phyloP scores from a whole-genome alignment of 2,113 vertebrate genomes.

The Naja naja region DNA sequence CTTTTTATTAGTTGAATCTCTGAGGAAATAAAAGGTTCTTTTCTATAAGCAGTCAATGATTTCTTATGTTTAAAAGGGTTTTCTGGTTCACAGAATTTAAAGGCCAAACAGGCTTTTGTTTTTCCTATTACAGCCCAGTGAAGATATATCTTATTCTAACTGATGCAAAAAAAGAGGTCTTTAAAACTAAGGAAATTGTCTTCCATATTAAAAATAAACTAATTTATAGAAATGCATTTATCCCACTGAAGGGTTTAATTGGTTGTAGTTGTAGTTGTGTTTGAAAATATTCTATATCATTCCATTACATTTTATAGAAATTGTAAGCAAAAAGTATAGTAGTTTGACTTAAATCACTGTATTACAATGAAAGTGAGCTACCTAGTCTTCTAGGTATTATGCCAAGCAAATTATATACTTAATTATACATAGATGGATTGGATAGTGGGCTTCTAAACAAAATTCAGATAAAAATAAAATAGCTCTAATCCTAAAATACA shows the following conservation, averaged over 20 bases:
- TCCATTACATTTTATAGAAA: slow-evolving; percentile 30
- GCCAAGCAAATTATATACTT: not conserved
- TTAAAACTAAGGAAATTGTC: slow-evolving; percentile 45
- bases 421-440: slow-evolving; percentile 20
- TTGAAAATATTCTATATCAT: not conserved
- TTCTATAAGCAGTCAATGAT: slow-evolving; percentile 53
- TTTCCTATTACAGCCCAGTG: slow-evolving; percentile 74
- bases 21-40: slow-evolving; percentile 50
- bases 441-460: not conserved
- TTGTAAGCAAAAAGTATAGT: not conserved
- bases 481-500: not conserved
- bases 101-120: slow-evolving; percentile 54
- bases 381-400: slow-evolving; percentile 12
- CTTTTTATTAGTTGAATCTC: slow-evolving; percentile 32
- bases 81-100: slow-evolving; percentile 64
- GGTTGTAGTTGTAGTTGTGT: not conserved
- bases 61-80: slow-evolving; percentile 67
- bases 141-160: slow-evolving; percentile 61
- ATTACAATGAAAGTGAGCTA: slow-evolving; percentile 7
- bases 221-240: slow-evolving; percentile 17
- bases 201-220: slow-evolving; percentile 18
- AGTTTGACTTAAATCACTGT: not conserved
- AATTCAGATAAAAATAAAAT: not conserved
- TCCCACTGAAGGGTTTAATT: not conserved
- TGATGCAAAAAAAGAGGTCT: slow-evolving; percentile 41